phyloP scores from a whole-genome alignment of 2,113 vertebrate genomes.

The Dolichotis patagonum region DNA sequence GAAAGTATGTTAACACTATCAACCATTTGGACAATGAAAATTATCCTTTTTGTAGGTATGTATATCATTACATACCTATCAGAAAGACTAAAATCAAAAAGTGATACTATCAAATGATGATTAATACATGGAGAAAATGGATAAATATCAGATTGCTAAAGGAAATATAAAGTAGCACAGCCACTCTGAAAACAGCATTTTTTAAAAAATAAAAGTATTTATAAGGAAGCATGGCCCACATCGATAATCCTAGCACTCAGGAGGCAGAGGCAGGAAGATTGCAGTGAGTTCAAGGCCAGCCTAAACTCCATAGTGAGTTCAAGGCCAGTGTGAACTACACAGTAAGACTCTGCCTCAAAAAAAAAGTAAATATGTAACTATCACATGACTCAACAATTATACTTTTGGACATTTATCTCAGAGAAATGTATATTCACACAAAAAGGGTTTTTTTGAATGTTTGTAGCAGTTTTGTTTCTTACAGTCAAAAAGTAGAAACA shows the following conservation, averaged over 20 bases:
- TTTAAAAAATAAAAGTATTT: not conserved
- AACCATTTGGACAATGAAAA: not conserved
- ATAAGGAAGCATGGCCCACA: not conserved
- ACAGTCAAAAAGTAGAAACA: not conserved
- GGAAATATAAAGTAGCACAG: not conserved
- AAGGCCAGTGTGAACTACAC: not conserved
- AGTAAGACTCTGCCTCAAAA: not conserved
- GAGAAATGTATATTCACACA: not conserved
- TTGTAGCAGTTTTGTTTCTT: not conserved
- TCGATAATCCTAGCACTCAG: not conserved
- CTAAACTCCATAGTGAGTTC: not conserved
- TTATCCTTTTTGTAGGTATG: not conserved
- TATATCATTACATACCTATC: not conserved
- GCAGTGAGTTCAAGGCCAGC: not conserved
- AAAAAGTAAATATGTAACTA: not conserved
- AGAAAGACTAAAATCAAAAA: not conserved
- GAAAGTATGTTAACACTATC: not conserved
- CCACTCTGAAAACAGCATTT: not conserved
- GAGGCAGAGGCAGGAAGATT: not conserved
- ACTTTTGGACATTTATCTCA: not conserved
- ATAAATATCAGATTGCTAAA: not conserved
- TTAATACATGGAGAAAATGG: not conserved
- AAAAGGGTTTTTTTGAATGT: not conserved
- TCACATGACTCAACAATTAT: not conserved
- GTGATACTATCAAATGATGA: not conserved